Conservation (phyloP, 2,888 invertebrate species). For the Lissonota sp. region DNA sequence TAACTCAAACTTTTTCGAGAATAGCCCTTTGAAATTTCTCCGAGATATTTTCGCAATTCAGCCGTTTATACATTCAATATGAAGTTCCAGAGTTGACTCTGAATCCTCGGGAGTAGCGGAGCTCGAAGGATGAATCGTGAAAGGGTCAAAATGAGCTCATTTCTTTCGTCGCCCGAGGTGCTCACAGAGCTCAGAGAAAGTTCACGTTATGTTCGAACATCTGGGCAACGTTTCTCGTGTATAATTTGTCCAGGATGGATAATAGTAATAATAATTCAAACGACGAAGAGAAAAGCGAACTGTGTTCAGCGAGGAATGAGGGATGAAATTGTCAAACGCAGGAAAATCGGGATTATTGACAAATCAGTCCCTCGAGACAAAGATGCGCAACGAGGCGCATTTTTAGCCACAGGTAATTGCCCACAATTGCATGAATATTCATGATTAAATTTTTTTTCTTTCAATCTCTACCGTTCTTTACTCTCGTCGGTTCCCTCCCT, state of each 20-base stretch:
- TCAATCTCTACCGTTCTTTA: neutral
- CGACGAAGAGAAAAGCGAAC: constrained; percentile 23
- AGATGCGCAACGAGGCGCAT: constrained; percentile 9
- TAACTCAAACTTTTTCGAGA: too few species aligned
- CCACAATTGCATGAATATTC: constrained; percentile 56
- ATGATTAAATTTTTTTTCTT: constrained; percentile 43
- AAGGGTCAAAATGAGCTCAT: constrained; percentile 39
- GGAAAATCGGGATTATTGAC: constrained; percentile 54
- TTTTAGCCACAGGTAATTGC: constrained; percentile 4
- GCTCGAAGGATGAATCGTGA: constrained; percentile 1
- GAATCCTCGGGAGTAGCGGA: constrained; percentile 21
- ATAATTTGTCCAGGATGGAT: constrained; percentile 59
- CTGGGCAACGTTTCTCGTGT: constrained; percentile 53
- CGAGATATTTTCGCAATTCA: too few species aligned
- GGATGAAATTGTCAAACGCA: constrained; percentile 14
- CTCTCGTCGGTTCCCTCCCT: constrained; percentile 9
- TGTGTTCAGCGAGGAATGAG: constrained; percentile 20
- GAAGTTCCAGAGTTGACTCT: constrained; percentile 3
- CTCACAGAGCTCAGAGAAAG: constrained; percentile 24
- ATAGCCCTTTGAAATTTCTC: too few species aligned
- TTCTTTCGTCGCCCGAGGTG: constrained; percentile 21
- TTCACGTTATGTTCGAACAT: constrained; percentile 60
- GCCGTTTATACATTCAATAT: too few species aligned
- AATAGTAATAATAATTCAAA: constrained; percentile 43
- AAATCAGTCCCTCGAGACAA: constrained; percentile 31